Evolutionary conservation across 2,113 vertebrate species (phyloP).

Genomic region (pig (Sus scrofa)): DNA sequence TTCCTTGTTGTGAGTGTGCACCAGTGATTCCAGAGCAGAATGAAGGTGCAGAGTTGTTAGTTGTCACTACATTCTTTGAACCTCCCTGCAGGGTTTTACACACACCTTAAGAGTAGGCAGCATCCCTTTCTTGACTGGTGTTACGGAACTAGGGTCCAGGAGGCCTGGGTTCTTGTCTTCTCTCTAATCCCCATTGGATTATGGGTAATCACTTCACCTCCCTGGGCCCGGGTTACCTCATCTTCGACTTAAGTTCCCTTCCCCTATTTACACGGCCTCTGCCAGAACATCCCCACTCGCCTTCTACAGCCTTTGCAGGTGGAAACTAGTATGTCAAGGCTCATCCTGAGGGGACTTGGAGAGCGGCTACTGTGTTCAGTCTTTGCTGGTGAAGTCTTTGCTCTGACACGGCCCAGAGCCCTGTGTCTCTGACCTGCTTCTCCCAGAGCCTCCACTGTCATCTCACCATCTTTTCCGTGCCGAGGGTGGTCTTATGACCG

Average conservation of each 20-base stretch:
- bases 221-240: neutral
- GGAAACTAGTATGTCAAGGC: neutral
- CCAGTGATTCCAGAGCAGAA: neutral
- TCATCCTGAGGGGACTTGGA: neutral
- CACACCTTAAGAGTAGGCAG: neutral
- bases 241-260: neutral
- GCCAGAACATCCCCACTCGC: neutral
- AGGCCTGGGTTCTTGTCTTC: neutral
- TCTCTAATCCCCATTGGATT: neutral
- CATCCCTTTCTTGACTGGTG: neutral
- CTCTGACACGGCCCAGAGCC: neutral
- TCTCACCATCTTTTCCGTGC: neutral
- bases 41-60: neutral
- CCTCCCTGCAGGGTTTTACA: neutral
- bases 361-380: neutral
- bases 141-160: neutral
- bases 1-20: neutral
- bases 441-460: neutral
- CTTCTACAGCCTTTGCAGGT: neutral
- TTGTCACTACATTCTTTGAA: neutral
- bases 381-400: neutral
- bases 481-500: neutral
- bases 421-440: neutral
- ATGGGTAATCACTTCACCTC: neutral
- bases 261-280: fast-evolving